Percentiles rank a stretch among this genome's conserved stretches.
Evolutionary conservation across 53 echinoderm and acorn worm genomes (phyloP).

Genomic region (Echinometra lucunter): DNA sequence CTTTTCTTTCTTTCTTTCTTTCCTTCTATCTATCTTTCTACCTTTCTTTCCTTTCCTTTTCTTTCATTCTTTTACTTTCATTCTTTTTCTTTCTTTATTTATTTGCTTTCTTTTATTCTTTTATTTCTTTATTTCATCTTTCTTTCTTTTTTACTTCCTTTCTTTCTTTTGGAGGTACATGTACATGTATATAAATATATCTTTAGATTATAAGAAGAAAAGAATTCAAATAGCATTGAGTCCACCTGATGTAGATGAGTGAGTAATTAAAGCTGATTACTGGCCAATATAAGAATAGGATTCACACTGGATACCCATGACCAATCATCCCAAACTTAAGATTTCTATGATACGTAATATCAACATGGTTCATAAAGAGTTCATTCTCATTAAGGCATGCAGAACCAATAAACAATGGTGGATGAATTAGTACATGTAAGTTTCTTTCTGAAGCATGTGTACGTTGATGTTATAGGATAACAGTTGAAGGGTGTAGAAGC

Average conservation of each 20-base stretch:
- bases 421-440: not conserved
- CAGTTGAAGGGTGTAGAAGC: not conserved
- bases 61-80: no score
- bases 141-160: no score
- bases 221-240: no score
- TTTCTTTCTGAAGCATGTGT: not conserved
- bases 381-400: constrained; percentile 5
- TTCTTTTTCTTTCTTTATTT: no score
- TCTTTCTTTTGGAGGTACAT: no score
- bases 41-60: no score
- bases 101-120: no score
- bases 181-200: no score
- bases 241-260: not conserved
- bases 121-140: no score
- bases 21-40: no score
- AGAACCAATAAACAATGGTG: not conserved
- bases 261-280: not conserved
- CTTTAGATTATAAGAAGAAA: no score
- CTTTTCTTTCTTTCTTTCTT: no score
- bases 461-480: not conserved
- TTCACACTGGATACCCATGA: not conserved
- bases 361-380: not conserved
- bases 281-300: not conserved
- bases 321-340: not conserved
- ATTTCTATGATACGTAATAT: not conserved